These are phyloP conservation scores for Pseudorhiza aurosa DNA, from an alignment of 30 jellyfish, hydroid and myxozoan species.

Conservation along the genomic window DNA sequence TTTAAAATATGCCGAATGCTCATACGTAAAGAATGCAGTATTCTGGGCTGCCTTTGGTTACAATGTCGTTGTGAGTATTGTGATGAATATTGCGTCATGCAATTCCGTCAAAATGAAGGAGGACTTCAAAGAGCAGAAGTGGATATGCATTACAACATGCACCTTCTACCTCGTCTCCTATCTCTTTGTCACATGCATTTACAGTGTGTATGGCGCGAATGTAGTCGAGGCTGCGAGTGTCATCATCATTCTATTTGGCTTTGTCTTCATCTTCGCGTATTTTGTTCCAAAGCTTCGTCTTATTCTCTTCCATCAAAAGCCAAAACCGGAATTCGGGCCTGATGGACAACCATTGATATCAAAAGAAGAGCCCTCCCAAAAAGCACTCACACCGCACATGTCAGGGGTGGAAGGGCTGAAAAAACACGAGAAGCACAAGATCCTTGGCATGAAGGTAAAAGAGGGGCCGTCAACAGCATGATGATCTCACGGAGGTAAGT, in stretches of 20 bases:
- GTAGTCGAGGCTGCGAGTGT: slow-evolving; percentile 87
- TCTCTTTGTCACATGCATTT: slow-evolving; percentile 60
- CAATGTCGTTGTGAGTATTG: slow-evolving; percentile 70
- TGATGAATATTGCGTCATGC: slow-evolving; percentile 71
- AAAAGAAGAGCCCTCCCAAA: slow-evolving; percentile 20
- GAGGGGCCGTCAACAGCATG: slow-evolving; percentile 10
- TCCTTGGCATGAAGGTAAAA: slow-evolving; percentile 24
- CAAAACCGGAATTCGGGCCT: slow-evolving; percentile 39
- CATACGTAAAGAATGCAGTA: slow-evolving; percentile 66
- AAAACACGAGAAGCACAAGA: slow-evolving; percentile 9
- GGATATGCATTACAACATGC: slow-evolving; percentile 74
- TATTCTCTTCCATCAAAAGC: slow-evolving; percentile 67
- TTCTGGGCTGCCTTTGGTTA: slow-evolving; percentile 85
- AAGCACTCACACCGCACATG: slow-evolving; percentile 26
- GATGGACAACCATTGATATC: slow-evolving; percentile 64
- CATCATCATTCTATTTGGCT: slow-evolving; percentile 67
- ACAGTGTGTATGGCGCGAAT: slow-evolving; percentile 58
- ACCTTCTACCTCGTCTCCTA: slow-evolving; percentile 65
- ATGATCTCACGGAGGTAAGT: neutral
- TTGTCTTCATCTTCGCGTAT: slow-evolving; percentile 55
- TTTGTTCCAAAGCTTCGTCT: slow-evolving; percentile 79
- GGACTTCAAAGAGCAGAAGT: slow-evolving; percentile 77
- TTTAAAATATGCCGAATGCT: slow-evolving; percentile 81
- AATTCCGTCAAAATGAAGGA: slow-evolving; percentile 74
- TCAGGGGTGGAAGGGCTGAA: slow-evolving; percentile 46